Evolutionary conservation across 2,113 vertebrate genomes (phyloP).

Genomic region (Spilogale gracilis): DNA sequence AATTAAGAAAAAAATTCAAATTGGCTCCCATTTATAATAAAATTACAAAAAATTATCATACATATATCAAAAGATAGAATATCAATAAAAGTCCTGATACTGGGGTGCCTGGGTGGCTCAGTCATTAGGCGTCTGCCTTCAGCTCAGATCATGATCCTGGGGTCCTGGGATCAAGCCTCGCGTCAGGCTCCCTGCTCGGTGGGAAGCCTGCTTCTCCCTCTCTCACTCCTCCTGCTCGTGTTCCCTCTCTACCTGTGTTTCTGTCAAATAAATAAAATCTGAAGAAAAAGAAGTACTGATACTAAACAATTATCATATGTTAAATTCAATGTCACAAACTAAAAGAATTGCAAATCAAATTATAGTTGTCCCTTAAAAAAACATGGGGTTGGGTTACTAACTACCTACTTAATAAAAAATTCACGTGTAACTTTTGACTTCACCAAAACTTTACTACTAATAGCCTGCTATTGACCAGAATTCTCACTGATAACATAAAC

Average conservation of each 20-base stretch:
- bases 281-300: no score
- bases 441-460: not conserved
- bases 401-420: not conserved
- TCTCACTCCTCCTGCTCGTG: no score
- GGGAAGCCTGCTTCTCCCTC: no score
- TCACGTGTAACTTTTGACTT: not conserved
- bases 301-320: not conserved
- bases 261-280: no score
- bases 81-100: not conserved
- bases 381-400: not conserved
- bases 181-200: no score
- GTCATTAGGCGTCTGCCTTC: no score
- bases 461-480: not conserved
- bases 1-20: not conserved
- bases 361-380: not conserved
- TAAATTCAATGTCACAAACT: not conserved
- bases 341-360: not conserved
- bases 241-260: no score
- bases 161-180: no score
- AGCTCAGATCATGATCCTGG: no score
- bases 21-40: not conserved
- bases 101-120: no score
- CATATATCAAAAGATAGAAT: not conserved
- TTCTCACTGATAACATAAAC: not conserved
- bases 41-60: constrained; percentile 7